These are phyloP conservation scores for Schizopygopsis pylzovi DNA, from an alignment of 2,797 vertebrate genomes.

Conservation along the genomic window DNA sequence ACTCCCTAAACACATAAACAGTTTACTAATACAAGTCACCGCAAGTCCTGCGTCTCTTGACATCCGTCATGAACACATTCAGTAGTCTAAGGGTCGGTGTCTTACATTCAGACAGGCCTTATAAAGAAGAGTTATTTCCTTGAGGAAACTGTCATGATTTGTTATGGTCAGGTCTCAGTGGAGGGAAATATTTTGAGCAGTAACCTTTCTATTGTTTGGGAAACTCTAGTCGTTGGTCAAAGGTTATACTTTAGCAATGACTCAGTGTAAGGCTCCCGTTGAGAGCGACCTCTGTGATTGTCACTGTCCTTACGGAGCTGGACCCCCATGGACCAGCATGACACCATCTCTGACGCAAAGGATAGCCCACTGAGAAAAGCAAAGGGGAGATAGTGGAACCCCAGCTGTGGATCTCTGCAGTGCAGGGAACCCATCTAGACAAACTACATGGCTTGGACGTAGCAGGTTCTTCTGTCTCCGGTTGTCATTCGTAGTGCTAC, in stretches of 20 bases:
- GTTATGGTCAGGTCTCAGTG: conserved; percentile 52
- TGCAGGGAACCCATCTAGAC: conserved; percentile 22
- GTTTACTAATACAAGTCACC: background rate
- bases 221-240: conserved; percentile 45
- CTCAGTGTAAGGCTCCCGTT: conserved; percentile 45
- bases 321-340: conserved; percentile 26
- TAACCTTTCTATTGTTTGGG: conserved; percentile 56
- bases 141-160: conserved; percentile 51
- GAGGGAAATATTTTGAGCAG: conserved; percentile 38
- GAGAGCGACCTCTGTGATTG: conserved; percentile 39
- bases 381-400: conserved; percentile 4
- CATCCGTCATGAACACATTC: conserved; percentile 25
- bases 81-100: background rate
- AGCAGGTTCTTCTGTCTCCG: conserved; percentile 19
- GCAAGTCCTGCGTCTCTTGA: background rate
- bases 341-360: conserved; percentile 49
- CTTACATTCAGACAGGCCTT: conserved; percentile 10
- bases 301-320: conserved; percentile 35
- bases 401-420: conserved; percentile 39
- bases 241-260: conserved; percentile 48
- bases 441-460: background rate
- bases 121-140: conserved; percentile 43
- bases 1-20: background rate
- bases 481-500: background rate
- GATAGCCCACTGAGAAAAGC: conserved; percentile 16